Evolutionary conservation across 2,797 vertebrate species (phyloP).

Genomic region (Meriones psammophilus): DNA sequence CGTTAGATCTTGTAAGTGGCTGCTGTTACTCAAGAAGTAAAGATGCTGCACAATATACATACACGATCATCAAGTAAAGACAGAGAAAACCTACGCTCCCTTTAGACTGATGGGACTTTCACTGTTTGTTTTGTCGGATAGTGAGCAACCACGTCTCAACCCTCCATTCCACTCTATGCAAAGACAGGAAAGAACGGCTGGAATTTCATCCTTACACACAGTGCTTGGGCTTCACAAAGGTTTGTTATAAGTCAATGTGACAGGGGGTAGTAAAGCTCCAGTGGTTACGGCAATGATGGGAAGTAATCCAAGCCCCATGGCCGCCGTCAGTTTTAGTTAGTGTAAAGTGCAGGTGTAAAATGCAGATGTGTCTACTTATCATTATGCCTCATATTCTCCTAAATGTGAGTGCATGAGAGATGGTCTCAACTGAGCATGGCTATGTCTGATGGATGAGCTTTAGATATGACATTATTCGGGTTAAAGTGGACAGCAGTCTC

Average conservation of each 20-base stretch:
- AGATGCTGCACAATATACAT: conserved; percentile 12
- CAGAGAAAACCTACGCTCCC: neutral
- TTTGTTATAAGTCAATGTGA: conserved; percentile 83
- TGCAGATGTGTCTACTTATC: conserved; percentile 73
- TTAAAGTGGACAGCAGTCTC: conserved; percentile 54
- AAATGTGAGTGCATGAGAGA: conserved; percentile 59
- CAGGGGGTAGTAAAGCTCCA: conserved; percentile 79
- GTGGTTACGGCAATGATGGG: conserved; percentile 79
- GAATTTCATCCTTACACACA: conserved; percentile 55
- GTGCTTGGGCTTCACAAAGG: conserved; percentile 74
- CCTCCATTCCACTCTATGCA: neutral
- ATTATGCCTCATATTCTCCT: conserved; percentile 75
- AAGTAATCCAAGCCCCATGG: conserved; percentile 83
- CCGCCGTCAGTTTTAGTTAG: conserved; percentile 85
- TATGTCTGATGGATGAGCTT: conserved; percentile 38
- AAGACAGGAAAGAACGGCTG: neutral
- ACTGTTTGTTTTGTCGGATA: conserved; percentile 9
- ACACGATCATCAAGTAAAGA: neutral
- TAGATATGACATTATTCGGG: conserved; percentile 68
- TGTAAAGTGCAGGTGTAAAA: conserved; percentile 81
- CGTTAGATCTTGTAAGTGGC: neutral
- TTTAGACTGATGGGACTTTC: neutral
- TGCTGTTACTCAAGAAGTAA: conserved; percentile 22
- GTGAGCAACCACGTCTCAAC: conserved; percentile 5
- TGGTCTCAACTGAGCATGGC: conserved; percentile 41